These are phyloP conservation scores for Agrypnus murinus DNA, from an alignment of 2,888 invertebrate species.

Conservation along the genomic window DNA sequence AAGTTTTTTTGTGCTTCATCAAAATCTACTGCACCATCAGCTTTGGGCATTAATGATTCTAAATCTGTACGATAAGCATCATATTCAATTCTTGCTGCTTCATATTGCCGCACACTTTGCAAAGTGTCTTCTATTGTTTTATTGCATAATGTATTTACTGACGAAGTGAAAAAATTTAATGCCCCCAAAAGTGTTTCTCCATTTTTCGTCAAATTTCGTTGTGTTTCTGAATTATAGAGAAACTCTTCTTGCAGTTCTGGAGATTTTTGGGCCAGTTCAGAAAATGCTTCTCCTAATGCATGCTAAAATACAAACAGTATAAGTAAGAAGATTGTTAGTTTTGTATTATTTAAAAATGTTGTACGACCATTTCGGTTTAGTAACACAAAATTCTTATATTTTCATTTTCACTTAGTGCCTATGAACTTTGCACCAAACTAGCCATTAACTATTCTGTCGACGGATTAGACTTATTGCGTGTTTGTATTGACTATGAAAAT, in stretches of 20 bases:
- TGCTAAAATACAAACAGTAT: constrained; percentile 76
- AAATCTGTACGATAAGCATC: constrained; percentile 98
- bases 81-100: constrained; percentile 91
- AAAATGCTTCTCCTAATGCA: constrained; percentile 93
- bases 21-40: constrained; percentile 76
- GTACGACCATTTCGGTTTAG: too few relatives aligned
- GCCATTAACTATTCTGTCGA: too few relatives aligned
- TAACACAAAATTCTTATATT: too few relatives aligned
- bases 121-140: constrained; percentile 98
- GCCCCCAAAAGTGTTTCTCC: constrained; percentile 95
- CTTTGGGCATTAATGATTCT: constrained; percentile 84
- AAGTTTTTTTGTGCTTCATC: constrained; percentile 89
- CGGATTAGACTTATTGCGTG: too few relatives aligned
- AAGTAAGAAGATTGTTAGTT: not conserved
- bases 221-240: constrained; percentile 96
- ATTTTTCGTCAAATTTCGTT: constrained; percentile 93
- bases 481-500: too few relatives aligned
- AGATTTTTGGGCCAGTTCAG: constrained; percentile 96
- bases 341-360: too few relatives aligned
- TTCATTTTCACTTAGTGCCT: too few relatives aligned
- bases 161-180: constrained; percentile 96
- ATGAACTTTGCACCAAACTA: too few relatives aligned
- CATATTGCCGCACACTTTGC: constrained; percentile 84
- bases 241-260: constrained; percentile 97
- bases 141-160: constrained; percentile 95